Conservation (phyloP, 2,113 vertebrate species). For the Recurvirostra avosetta region DNA sequence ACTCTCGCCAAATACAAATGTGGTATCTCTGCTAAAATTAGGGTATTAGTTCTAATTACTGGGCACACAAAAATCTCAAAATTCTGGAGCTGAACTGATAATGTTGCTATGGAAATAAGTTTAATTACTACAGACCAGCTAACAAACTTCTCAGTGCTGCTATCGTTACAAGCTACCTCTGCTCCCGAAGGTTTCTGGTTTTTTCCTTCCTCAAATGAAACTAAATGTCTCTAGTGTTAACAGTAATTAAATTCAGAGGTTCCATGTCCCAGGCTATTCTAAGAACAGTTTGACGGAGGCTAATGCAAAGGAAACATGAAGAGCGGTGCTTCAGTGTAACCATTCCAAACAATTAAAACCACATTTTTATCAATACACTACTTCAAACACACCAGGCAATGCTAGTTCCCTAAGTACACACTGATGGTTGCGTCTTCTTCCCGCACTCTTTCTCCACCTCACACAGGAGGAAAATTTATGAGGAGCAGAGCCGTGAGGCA, state of each 20-base stretch:
- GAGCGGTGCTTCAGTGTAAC: not conserved
- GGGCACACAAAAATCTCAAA: not conserved
- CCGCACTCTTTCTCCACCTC: not conserved
- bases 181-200: not conserved
- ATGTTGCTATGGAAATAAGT: conserved; percentile 48
- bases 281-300: not conserved
- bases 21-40: conserved; percentile 44
- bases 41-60: conserved; percentile 46
- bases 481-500: not conserved
- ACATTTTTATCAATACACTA: not conserved
- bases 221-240: not conserved
- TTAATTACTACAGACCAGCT: conserved; percentile 7
- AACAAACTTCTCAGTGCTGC: not conserved
- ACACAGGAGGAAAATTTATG: not conserved
- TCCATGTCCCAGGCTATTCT: not conserved
- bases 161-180: conserved; percentile 13
- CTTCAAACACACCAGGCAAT: not conserved
- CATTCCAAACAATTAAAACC: conserved; percentile 1
- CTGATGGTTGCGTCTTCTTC: not conserved
- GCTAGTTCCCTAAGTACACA: not conserved
- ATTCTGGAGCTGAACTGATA: conserved; percentile 5
- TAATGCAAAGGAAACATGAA: not conserved
- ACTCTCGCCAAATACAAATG: not conserved
- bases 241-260: conserved; percentile 1
- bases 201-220: not conserved